A percentile compares a stretch with the other conserved stretches of the same genome.
Evolutionary conservation across 2,797 vertebrate species (phyloP).

Genomic region (Euthynnus affinis): DNA sequence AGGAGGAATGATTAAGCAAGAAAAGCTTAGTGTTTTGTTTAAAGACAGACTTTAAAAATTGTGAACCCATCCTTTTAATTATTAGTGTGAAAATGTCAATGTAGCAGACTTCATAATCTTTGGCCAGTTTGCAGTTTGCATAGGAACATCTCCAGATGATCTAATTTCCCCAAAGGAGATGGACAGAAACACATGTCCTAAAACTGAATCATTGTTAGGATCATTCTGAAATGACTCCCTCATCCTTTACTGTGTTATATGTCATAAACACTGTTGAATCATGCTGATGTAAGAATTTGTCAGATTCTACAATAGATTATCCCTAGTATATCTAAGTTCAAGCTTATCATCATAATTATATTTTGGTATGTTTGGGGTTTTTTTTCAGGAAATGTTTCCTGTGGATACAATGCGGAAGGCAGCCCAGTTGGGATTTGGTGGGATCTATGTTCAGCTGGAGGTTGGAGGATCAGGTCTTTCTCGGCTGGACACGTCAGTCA

Average conservation of each 20-base stretch:
- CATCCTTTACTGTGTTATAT: neutral
- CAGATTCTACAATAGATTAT: neutral
- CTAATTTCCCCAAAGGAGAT: neutral
- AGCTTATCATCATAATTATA: neutral
- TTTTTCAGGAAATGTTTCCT: conserved; percentile 92
- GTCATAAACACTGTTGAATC: neutral
- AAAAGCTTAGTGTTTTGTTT: too few relatives aligned
- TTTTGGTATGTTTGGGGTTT: neutral
- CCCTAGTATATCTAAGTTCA: too few relatives aligned
- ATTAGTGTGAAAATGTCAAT: neutral
- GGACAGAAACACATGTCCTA: neutral
- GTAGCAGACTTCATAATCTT: neutral
- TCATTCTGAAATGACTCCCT: neutral
- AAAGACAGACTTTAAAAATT: too few relatives aligned
- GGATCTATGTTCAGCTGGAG: conserved; percentile 92
- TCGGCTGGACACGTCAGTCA: conserved; percentile 93
- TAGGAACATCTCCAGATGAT: neutral
- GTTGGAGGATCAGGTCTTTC: conserved; percentile 96
- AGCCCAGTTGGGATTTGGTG: conserved; percentile 94
- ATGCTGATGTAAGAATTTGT: neutral
- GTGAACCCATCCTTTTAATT: neutral
- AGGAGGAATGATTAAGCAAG: too few relatives aligned
- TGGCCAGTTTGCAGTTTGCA: neutral
- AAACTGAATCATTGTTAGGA: neutral
- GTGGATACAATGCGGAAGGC: conserved; percentile 92